These are phyloP conservation scores for Chelonoidis abingdonii DNA, from an alignment of 2,113 vertebrate genomes.

Conservation along the genomic window DNA sequence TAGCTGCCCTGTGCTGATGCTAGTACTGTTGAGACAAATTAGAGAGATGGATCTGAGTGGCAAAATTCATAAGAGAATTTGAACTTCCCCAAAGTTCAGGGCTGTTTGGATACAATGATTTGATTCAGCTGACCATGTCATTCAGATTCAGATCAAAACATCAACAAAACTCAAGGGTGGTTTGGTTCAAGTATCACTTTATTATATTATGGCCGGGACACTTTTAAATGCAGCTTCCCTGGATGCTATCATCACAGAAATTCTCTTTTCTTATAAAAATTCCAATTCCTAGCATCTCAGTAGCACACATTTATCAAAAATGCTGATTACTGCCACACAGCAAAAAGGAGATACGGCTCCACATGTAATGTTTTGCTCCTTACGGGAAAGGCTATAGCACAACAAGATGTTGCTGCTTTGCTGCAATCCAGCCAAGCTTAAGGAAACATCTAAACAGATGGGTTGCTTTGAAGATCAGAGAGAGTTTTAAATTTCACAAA, in stretches of 20 bases:
- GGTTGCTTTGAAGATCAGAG: not conserved
- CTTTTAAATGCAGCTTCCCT: not conserved
- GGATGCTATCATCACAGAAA: not conserved
- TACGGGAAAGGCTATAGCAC: not conserved
- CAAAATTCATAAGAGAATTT: not conserved
- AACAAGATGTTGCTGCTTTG: not conserved
- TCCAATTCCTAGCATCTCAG: not conserved
- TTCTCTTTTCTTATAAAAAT: not conserved
- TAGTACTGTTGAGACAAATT: not conserved
- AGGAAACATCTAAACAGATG: not conserved
- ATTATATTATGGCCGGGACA: not conserved
- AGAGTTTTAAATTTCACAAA: not conserved
- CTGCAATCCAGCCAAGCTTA: not conserved
- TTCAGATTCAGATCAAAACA: not conserved
- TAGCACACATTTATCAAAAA: not conserved
- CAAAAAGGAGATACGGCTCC: not conserved
- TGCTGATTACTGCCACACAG: not conserved
- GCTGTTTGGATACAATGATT: not conserved
- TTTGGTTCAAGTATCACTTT: not conserved
- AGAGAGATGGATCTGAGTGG: not conserved
- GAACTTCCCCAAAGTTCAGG: not conserved
- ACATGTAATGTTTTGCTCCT: not conserved
- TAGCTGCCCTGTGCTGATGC: not conserved
- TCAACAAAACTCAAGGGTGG: not conserved
- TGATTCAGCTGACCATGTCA: not conserved